These are phyloP conservation scores for Erebia palarica DNA, from an alignment of 2,888 invertebrate species.

Conservation along the genomic window DNA sequence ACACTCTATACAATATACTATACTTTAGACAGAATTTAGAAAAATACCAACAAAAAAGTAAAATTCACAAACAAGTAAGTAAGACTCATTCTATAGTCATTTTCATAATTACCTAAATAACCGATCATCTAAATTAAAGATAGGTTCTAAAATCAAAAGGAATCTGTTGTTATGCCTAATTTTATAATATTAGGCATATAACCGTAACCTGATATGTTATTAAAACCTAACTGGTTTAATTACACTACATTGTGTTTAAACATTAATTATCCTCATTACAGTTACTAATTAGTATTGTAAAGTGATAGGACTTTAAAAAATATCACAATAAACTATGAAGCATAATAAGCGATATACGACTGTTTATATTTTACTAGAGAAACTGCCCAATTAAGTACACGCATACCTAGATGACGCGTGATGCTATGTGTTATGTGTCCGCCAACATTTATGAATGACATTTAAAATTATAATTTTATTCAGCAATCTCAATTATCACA, in stretches of 20 bases:
- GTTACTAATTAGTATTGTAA: constrained; percentile 6
- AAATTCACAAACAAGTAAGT: neutral
- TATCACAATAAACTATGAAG: constrained; percentile 15
- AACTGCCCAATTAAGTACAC: constrained; percentile 36
- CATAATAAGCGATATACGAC: neutral
- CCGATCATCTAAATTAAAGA: no score
- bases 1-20: no score
- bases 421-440: constrained; percentile 34
- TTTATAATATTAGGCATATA: no score
- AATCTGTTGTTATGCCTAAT: neutral
- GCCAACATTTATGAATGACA: constrained; percentile 32
- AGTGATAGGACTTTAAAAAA: constrained; percentile 16
- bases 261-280: neutral
- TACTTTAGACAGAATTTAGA: no score
- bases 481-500: constrained; percentile 25
- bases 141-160: no score
- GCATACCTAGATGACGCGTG: constrained; percentile 33
- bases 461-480: constrained; percentile 27
- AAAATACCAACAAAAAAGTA: neutral
- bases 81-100: no score
- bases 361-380: constrained; percentile 34
- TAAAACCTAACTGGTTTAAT: neutral
- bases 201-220: neutral
- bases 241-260: neutral
- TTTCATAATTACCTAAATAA: no score